Percentiles rank a stretch among this genome's conserved stretches.
These are phyloP conservation scores for Rhincodon typus DNA, from an alignment of 2,797 vertebrate species.

Conservation along the genomic window DNA sequence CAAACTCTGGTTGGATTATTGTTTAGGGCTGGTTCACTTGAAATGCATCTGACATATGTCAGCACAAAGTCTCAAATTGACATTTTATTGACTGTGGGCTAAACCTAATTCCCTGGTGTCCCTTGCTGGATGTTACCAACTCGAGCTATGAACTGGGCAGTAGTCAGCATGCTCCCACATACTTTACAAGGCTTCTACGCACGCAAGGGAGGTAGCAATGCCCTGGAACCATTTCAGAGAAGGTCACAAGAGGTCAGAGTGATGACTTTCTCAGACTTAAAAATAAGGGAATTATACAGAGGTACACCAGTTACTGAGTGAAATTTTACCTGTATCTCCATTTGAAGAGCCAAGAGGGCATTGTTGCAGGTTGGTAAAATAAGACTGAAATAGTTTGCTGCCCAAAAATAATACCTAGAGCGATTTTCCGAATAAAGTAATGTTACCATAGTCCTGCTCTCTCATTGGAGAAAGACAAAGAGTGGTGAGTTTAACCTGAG, in stretches of 20 bases:
- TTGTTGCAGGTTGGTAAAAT: not conserved
- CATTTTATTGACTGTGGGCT: not conserved
- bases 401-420: not conserved
- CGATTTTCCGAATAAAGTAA: not conserved
- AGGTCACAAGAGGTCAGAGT: not conserved
- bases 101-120: not conserved
- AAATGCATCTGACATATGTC: not conserved
- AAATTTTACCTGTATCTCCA: not conserved
- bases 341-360: not conserved
- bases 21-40: not conserved
- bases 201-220: not conserved
- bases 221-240: not conserved
- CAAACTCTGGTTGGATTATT: constrained; percentile 1
- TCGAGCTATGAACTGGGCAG: not conserved
- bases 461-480: no score
- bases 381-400: not conserved
- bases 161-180: not conserved
- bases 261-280: not conserved
- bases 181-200: not conserved
- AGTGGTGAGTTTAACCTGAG: no score
- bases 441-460: no score
- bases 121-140: not conserved
- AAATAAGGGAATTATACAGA: not conserved
- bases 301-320: not conserved
- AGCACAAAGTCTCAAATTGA: not conserved